Conservation (phyloP, 2,113 vertebrate species). For the Clarias macrocephalus region DNA sequence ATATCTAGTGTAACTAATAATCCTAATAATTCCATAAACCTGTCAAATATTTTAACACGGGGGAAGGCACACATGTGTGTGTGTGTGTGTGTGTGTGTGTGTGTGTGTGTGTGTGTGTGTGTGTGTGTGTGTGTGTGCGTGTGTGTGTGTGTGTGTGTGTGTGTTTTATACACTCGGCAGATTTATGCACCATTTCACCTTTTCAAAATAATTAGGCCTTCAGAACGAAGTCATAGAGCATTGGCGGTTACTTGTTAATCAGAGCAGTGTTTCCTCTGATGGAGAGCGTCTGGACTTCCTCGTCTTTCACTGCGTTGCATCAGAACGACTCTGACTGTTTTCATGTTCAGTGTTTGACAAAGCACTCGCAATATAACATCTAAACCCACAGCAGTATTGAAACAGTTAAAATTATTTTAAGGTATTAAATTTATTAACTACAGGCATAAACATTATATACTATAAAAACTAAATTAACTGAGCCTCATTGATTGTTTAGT, state of each 20-base stretch:
- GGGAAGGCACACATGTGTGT: neutral
- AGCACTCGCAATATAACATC: slow-evolving; percentile 7
- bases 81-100: neutral
- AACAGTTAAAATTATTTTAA: neutral
- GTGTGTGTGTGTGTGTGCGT: neutral
- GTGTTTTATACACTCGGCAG: neutral
- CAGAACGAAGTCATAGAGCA: slow-evolving; percentile 3
- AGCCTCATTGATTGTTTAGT: neutral
- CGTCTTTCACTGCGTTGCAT: slow-evolving; percentile 67
- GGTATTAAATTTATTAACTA: neutral
- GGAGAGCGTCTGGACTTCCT: slow-evolving; percentile 14
- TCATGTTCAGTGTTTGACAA: slow-evolving; percentile 15
- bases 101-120: too few relatives aligned
- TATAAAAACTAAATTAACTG: neutral
- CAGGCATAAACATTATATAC: neutral
- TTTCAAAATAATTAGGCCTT: neutral
- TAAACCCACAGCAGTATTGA: neutral
- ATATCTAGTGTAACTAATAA: slow-evolving; percentile 11
- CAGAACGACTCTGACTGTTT: slow-evolving; percentile 27
- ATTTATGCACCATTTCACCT: neutral
- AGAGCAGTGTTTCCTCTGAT: slow-evolving; percentile 8
- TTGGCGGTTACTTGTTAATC: neutral
- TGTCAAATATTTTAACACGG: neutral
- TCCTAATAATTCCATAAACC: neutral
- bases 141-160: neutral